These are phyloP conservation scores for Drosophila murphyi DNA, from an alignment of 1,140 invertebrate species.

Conservation along the genomic window DNA sequence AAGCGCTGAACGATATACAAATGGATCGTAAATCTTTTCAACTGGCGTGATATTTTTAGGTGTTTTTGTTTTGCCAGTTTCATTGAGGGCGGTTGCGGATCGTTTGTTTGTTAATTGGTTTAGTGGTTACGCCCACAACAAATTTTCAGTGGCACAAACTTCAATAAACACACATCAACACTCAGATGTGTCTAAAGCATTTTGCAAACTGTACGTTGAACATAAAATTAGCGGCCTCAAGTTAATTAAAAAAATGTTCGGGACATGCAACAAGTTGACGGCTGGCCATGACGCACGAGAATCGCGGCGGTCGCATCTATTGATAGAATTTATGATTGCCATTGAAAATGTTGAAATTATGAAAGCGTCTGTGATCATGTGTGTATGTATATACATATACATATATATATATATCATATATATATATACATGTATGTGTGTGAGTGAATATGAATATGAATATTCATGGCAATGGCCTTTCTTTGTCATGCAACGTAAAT, in stretches of 20 bases:
- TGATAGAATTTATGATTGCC: conserved; percentile 76
- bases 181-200: conserved; percentile 8
- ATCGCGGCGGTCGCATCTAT: conserved; percentile 32
- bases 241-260: conserved; percentile 54
- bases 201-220: conserved; percentile 33
- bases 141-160: conserved; percentile 15
- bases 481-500: conserved; percentile 44
- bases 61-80: conserved; percentile 3
- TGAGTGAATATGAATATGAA: conserved; percentile 1
- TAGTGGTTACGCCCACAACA: conserved; percentile 16
- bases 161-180: not conserved
- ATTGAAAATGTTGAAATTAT: conserved; percentile 66
- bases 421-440: not conserved
- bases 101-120: conserved; percentile 21
- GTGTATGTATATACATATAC: not conserved
- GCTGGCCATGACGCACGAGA: conserved; percentile 73
- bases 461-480: conserved; percentile 41
- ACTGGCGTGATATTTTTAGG: not conserved
- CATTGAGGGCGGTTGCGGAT: not conserved
- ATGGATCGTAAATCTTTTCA: conserved; percentile 71
- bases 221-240: conserved; percentile 52
- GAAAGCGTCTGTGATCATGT: conserved; percentile 24
- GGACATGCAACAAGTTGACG: conserved; percentile 76
- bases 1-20: conserved; percentile 52
- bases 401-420: not conserved